Conservation (phyloP, 2,113 vertebrate genomes). For the Elaphurus davidianus region DNA sequence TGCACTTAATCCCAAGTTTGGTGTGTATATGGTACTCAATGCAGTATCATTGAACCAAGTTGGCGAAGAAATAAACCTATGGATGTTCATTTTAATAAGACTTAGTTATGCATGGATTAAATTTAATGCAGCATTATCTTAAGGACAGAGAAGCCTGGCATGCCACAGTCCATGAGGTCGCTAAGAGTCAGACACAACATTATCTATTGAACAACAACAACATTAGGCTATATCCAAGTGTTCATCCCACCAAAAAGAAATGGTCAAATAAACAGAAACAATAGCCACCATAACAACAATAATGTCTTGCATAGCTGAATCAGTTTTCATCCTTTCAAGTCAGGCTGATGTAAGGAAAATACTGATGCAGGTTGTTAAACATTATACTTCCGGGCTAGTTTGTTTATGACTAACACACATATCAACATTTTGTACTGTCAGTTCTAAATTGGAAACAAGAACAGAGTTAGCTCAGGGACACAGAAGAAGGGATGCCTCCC, state of each 20-base stretch:
- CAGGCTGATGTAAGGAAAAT: not conserved
- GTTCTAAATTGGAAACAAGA: not conserved
- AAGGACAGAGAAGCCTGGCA: not conserved
- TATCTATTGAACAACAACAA: not conserved
- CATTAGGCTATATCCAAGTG: not conserved
- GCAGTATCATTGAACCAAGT: not conserved
- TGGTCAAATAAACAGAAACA: not conserved
- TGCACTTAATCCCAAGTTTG: not conserved
- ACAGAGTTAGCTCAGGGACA: not conserved
- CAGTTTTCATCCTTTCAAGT: not conserved
- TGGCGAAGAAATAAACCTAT: not conserved
- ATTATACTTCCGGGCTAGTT: not conserved
- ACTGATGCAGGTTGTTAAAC: not conserved
- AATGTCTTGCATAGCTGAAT: not conserved
- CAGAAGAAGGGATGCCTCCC: not conserved
- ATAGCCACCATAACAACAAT: not conserved
- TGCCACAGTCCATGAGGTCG: rapidly evolving
- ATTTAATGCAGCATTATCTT: not conserved
- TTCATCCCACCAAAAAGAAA: not conserved
- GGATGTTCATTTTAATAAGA: not conserved
- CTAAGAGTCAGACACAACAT: not conserved
- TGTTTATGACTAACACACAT: not conserved
- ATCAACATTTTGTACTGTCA: not conserved
- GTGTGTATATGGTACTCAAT: not conserved
- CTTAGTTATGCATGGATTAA: not conserved